Evolutionary conservation across 2,888 invertebrate genomes (phyloP).

Genomic region (Linnaemya tessellans): DNA sequence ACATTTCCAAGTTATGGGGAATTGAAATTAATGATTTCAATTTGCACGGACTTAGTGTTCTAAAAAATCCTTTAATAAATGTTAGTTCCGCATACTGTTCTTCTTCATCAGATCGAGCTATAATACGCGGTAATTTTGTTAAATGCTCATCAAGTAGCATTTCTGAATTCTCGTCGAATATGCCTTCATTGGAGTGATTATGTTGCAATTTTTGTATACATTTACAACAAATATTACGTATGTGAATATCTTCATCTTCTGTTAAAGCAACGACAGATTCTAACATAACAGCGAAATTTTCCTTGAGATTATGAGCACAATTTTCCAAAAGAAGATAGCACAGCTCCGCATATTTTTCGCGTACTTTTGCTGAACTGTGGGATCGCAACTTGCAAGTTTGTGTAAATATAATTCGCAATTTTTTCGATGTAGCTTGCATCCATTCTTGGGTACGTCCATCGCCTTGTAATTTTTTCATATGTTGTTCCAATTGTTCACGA

Average conservation of each 20-base stretch:
- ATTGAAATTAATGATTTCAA: conserved; percentile 85
- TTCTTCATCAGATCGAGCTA: conserved; percentile 87
- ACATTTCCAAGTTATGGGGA: conserved; percentile 84
- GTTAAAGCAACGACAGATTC: conserved; percentile 88
- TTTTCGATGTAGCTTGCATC: conserved; percentile 79
- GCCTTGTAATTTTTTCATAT: conserved; percentile 76
- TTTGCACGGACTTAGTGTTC: conserved; percentile 85
- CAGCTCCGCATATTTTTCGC: conserved; percentile 86
- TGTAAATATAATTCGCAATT: conserved; percentile 78
- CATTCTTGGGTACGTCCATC: conserved; percentile 82
- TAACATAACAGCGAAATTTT: conserved; percentile 86
- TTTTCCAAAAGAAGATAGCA: conserved; percentile 85
- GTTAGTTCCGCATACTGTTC: conserved; percentile 87
- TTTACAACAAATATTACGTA: conserved; percentile 83
- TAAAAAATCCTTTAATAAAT: conserved; percentile 88
- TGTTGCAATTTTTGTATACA: conserved; percentile 82
- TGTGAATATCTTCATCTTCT: conserved; percentile 86
- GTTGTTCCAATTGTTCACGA: conserved; percentile 74
- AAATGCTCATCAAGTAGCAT: conserved; percentile 85
- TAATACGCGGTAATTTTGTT: conserved; percentile 86
- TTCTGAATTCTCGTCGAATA: conserved; percentile 84
- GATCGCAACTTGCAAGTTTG: conserved; percentile 85
- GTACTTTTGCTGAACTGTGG: conserved; percentile 86
- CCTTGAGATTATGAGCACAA: conserved; percentile 87
- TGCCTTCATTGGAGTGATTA: conserved; percentile 69